Evolutionary conservation across 2,888 invertebrate species (phyloP).

Genomic region (Microchrysa polita): DNA sequence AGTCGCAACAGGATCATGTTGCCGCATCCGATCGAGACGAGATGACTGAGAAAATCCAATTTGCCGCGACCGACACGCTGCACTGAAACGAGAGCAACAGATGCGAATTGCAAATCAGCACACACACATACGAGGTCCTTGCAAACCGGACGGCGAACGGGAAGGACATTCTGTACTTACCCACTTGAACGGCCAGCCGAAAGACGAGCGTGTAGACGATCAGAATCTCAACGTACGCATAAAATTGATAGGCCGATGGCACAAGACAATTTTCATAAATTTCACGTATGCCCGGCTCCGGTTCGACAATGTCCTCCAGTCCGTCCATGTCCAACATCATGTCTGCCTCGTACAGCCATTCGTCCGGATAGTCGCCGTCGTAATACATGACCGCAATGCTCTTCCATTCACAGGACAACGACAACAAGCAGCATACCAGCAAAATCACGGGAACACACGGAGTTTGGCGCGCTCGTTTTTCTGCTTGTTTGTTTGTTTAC

Average conservation of each 20-base stretch:
- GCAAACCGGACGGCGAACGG: not conserved
- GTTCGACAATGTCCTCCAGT: not conserved
- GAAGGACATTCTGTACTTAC: not conserved
- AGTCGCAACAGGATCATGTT: slow-evolving; percentile 4
- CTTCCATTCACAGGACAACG: not conserved
- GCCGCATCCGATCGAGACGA: slow-evolving; percentile 23
- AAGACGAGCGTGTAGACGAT: slow-evolving; percentile 16
- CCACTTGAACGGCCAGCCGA: not conserved
- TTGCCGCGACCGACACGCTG: not conserved
- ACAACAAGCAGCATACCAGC: not conserved
- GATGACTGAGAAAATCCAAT: not conserved
- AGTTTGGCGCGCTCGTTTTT: too few species aligned
- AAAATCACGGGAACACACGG: too few species aligned
- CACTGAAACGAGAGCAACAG: not conserved
- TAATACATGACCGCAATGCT: not conserved
- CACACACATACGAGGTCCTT: too few species aligned
- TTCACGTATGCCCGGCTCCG: not conserved
- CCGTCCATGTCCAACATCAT: not conserved
- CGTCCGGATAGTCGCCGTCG: slow-evolving; percentile 4
- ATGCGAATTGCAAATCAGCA: not conserved
- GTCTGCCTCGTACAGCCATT: not conserved
- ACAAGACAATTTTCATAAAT: slow-evolving; percentile 13
- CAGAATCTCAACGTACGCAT: slow-evolving; percentile 9
- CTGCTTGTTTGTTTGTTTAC: too few species aligned
- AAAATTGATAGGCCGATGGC: slow-evolving; percentile 9